Evolutionary conservation across 2,113 vertebrate species (phyloP), one percentile per base, ranked within the genome.

Genomic region (Helogale parvula): DNA sequence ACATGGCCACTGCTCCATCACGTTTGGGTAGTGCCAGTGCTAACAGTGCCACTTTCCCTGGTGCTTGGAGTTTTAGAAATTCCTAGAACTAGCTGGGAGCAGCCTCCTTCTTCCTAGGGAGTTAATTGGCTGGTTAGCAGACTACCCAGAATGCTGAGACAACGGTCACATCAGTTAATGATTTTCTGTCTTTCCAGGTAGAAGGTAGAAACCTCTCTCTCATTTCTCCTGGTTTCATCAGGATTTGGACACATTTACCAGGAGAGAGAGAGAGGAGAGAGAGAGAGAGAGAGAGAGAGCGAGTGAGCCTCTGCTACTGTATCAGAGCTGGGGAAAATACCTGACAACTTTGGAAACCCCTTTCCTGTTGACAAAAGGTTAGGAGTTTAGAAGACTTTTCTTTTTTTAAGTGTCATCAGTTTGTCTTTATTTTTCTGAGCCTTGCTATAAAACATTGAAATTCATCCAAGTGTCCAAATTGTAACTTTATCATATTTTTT

Each of bases 361-460:
- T 66, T 52, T 80, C 38, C 38, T 88, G 2, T n/a, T 63, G 5
- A 54, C 52, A 0, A 72, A 96, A 95, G 31, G 93, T 90, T 60
- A 60, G 12, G 6, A 13, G 69, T 68, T 87, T 77, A 60, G 52
- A 81, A 69, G 47, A 45, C 88, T 71, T 83, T 4, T 65, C 77
- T 76, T 68, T 31, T 65, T 38, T 29, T 4, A 60, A 76, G 87
- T 99, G 98, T 99, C 98, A 99, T 99, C 98, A 99, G 98, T 99
- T 99, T 99, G 98, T 99, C 99, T 99, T 99, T 99, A 98, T 98
- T 98, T 98, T 98, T 97, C 92, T 97, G 98, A 99, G 99, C 98
- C 98, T 99, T 99, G 99, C 98, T 99, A 99, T 99, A 99, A 99
- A 99, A 99, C 98, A 99, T 99, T 98, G 98, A 90, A 99, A 99